Conservation (phyloP, 1,140 invertebrate genomes). For the Amyelois transitella region DNA sequence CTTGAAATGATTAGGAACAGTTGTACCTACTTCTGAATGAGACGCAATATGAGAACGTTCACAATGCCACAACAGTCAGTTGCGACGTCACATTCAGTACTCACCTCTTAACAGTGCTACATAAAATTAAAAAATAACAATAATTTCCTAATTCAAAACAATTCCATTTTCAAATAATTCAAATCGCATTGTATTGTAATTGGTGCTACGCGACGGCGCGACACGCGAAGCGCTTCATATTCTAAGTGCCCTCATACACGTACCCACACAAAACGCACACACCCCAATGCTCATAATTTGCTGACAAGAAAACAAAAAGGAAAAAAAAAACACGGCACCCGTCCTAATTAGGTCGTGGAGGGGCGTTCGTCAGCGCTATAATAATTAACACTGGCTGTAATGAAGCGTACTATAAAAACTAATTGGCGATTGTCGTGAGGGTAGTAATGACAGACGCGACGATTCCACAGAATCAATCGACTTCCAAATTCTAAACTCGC, state of each 20-base stretch:
- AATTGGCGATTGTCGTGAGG: conserved; percentile 55
- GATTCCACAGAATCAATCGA: conserved; percentile 23
- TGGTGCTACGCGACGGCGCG: conserved; percentile 12
- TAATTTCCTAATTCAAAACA: too few species aligned
- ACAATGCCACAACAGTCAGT: too few species aligned
- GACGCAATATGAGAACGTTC: too few species aligned
- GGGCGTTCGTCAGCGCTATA: conserved; percentile 61
- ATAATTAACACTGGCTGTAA: conserved; percentile 71
- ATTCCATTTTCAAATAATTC: too few species aligned
- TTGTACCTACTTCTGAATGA: too few species aligned
- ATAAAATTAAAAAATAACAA: too few species aligned
- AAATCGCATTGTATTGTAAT: not conserved
- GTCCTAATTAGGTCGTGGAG: conserved; percentile 67
- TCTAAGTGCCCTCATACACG: conserved; percentile 23
- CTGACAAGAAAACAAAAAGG: conserved; percentile 50
- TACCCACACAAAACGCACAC: conserved; percentile 21
- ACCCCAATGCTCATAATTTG: conserved; percentile 45
- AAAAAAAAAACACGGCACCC: conserved; percentile 37
- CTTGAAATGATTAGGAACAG: too few species aligned
- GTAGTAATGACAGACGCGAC: conserved; percentile 19
- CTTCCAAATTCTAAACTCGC: not conserved
- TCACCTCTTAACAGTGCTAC: too few species aligned
- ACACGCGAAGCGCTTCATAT: conserved; percentile 2
- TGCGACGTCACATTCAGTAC: too few species aligned
- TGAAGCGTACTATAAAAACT: conserved; percentile 69